These are phyloP conservation scores for Augochlora pura DNA, from an alignment of 1,140 invertebrate genomes.

Conservation along the genomic window DNA sequence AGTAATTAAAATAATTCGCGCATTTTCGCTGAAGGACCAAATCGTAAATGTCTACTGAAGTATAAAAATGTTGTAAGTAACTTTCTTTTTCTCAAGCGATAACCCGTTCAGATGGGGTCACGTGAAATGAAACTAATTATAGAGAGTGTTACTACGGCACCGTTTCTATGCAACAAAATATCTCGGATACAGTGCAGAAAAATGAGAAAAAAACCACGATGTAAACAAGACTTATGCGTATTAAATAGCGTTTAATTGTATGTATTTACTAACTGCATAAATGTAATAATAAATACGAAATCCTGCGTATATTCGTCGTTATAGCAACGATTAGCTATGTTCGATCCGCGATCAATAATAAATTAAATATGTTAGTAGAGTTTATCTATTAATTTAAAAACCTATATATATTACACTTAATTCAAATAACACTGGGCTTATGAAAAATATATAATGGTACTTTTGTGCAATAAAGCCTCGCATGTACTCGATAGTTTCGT, in stretches of 20 bases:
- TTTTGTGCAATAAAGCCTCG: constrained; percentile 75
- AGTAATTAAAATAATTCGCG: constrained; percentile 10
- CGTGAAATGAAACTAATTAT: not conserved
- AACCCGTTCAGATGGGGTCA: constrained; percentile 27
- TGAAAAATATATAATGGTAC: constrained; percentile 80
- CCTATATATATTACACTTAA: constrained; percentile 69
- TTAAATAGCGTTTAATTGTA: constrained; percentile 54
- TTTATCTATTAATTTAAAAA: constrained; percentile 56
- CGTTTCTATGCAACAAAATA: constrained; percentile 31
- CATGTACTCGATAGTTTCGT: constrained; percentile 49
- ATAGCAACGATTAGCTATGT: constrained; percentile 47
- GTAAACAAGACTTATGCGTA: constrained; percentile 53
- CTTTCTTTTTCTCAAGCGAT: not conserved
- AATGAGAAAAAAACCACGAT: constrained; percentile 37
- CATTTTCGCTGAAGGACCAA: not conserved
- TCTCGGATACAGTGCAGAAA: constrained; percentile 36
- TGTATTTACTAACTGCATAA: constrained; percentile 60
- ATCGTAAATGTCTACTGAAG: constrained; percentile 6
- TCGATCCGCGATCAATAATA: constrained; percentile 55
- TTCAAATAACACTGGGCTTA: constrained; percentile 75
- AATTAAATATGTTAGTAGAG: constrained; percentile 70
- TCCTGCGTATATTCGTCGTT: constrained; percentile 60
- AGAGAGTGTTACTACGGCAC: constrained; percentile 7
- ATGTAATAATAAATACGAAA: constrained; percentile 66
- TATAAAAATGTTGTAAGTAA: constrained; percentile 13